Evolutionary conservation across 2,113 vertebrate species (phyloP), one percentile per base, ranked within the genome.

Genomic region (Apaloderma vittatum): DNA sequence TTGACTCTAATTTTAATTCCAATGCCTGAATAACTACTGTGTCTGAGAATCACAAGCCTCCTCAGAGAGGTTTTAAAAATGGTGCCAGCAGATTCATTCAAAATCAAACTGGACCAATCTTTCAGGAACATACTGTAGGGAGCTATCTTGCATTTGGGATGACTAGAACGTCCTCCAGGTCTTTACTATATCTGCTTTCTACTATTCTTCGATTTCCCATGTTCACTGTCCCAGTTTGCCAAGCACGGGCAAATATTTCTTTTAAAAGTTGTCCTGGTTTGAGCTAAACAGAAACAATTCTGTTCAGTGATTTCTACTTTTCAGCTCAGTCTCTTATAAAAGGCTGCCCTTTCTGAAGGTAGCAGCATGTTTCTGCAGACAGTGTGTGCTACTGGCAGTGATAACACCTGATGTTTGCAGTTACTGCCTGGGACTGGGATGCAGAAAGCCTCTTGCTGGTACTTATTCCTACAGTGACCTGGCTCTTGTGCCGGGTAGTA

Each of bases 1-100:
- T 85, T 94, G 83, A 61, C 65, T 97, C 43, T 59, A 52, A 77
- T 92, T 92, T 97, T 93, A 84, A 94, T 85, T 95, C 67, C 70
- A 45, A 21, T 58, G 20, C 30, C 91, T 94, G 48, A 86, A 76
- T 65, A 94, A 83, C 17, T 63, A 68, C 24, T 71, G 17, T 89
- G 32, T 61, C 61, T 91, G 52, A 67, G 71, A 78, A 24, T 15
- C 62, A 76, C 11, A 76, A 61, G 4, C 83, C 9, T 76, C 75
- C 65, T 85, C 30, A 66, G 49, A 81, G n/a, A 92, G 18, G 2
- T 21, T 86, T 6, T 43, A 40, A 78, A 94, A 91, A 79, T 37
- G 27, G 5, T 66, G 62, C 76, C 78, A 76, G 21, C 12, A 58
- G 70, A 77, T 46, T 88, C 8, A 83, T 76, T 88, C 92, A 54